These are phyloP conservation scores for Carlito syrichta DNA, from an alignment of 2,113 vertebrate species.

Conservation along the genomic window DNA sequence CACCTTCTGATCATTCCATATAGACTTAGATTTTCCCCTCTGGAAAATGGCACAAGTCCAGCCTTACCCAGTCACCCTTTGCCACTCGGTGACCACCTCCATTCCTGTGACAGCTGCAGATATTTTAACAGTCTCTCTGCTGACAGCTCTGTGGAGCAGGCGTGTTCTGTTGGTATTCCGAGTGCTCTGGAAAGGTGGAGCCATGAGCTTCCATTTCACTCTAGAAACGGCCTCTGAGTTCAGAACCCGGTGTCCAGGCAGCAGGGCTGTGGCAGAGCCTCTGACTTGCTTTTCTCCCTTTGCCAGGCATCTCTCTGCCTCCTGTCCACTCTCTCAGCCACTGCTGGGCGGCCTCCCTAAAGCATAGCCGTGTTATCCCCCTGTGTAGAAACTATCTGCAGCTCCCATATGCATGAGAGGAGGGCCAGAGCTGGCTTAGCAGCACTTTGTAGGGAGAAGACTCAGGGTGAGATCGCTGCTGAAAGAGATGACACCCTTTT, in stretches of 20 bases:
- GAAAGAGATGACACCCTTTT: not conserved
- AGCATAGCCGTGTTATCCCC: not conserved
- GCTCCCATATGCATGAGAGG: not conserved
- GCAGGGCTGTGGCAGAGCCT: not conserved
- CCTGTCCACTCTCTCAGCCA: not conserved
- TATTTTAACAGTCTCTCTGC: not conserved
- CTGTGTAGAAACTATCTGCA: not conserved
- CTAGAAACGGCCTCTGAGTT: not conserved
- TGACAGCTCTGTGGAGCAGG: not conserved
- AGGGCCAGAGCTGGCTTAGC: not conserved
- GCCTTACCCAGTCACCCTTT: not conserved
- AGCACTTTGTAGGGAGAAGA: not conserved
- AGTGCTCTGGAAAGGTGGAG: not conserved
- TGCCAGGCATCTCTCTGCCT: not conserved
- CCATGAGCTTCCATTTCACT: not conserved
- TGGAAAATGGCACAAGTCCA: not conserved
- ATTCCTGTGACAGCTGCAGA: not conserved
- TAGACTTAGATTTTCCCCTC: not conserved
- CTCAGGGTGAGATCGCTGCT: not conserved
- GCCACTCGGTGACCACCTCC: not conserved
- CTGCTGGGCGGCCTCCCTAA: not conserved
- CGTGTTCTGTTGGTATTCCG: rapidly evolving
- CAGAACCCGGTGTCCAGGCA: not conserved
- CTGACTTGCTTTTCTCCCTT: not conserved
- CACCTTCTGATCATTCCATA: not conserved